Conservation (phyloP, 2,113 vertebrate species). For the Laticauda laticaudata region DNA sequence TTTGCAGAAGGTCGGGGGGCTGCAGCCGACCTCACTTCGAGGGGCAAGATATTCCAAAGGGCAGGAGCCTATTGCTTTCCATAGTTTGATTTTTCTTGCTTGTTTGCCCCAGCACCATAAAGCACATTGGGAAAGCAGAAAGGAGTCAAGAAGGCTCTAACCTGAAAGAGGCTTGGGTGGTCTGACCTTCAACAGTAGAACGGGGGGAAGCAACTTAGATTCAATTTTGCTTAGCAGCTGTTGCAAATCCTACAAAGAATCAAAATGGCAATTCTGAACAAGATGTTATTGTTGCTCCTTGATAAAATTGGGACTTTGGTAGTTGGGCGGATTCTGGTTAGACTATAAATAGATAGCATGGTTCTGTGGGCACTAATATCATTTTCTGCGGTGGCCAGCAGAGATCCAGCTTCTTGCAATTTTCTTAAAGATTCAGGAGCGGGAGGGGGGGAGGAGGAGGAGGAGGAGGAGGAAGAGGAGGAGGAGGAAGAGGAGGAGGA, state of each 20-base stretch:
- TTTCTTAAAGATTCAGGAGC: neutral
- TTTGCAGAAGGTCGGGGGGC: too few relatives aligned
- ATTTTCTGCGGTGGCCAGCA: neutral
- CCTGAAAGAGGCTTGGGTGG: conserved; percentile 74
- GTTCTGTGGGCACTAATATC: neutral
- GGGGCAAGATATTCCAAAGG: too few relatives aligned
- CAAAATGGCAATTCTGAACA: conserved; percentile 1
- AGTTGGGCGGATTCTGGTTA: neutral
- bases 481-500: neutral
- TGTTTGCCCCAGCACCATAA: neutral
- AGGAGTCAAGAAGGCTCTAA: conserved; percentile 36
- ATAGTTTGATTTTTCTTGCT: neutral
- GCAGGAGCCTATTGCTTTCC: neutral
- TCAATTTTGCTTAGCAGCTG: conserved; percentile 46
- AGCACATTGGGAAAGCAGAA: neutral
- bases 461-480: neutral
- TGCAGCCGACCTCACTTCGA: too few relatives aligned
- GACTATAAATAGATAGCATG: neutral
- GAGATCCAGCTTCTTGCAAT: neutral
- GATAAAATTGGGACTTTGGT: neutral
- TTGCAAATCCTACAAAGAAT: conserved; percentile 52
- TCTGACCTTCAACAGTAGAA: conserved; percentile 74
- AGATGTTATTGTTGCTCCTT: neutral
- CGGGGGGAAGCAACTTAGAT: conserved; percentile 65
- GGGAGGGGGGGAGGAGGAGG: neutral